Evolutionary conservation across 2,113 vertebrate species (phyloP).

Genomic region (Meleagris gallopavo): DNA sequence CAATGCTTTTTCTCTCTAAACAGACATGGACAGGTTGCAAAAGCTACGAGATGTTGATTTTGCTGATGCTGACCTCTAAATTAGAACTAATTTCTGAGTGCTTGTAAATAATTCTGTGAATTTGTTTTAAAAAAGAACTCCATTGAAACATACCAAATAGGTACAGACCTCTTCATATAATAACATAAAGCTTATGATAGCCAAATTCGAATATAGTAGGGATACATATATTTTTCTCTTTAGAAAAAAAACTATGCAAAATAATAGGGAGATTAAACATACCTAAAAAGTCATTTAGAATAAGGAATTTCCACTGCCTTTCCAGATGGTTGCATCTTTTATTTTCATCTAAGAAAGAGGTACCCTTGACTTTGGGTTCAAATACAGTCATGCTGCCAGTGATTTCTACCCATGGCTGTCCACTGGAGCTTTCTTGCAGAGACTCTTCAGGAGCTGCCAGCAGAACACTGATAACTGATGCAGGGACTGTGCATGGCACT

Average conservation of each 20-base stretch:
- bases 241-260: background rate
- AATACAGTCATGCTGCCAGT: fast-evolving
- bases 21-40: background rate
- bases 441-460: background rate
- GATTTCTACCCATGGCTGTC: background rate
- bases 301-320: background rate
- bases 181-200: background rate
- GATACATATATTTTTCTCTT: background rate
- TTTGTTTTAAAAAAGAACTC: background rate
- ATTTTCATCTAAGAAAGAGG: background rate
- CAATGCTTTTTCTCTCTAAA: background rate
- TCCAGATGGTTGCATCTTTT: background rate
- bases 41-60: background rate
- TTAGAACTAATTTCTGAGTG: background rate
- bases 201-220: background rate
- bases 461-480: background rate
- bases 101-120: background rate
- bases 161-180: background rate
- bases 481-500: background rate
- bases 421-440: background rate
- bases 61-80: background rate
- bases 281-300: background rate
- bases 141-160: background rate
- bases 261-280: background rate
- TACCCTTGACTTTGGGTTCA: background rate